These are phyloP conservation scores for Agriopis aurantiaria DNA, from an alignment of 2,888 invertebrate genomes.

Conservation along the genomic window DNA sequence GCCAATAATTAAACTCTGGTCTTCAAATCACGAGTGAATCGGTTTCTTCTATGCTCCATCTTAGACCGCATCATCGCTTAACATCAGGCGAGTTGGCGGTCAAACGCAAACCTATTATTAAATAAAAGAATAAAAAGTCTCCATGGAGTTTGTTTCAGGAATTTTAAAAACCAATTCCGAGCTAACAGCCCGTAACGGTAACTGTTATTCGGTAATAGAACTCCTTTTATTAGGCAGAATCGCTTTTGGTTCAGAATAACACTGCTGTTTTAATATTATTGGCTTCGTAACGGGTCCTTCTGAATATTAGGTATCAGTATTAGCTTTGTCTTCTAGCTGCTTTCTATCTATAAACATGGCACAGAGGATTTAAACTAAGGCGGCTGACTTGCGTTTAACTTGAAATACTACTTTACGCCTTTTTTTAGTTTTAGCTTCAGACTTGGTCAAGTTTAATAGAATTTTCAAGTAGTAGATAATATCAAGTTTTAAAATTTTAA, in stretches of 20 bases:
- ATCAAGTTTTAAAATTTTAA: no score
- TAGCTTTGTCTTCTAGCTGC: constrained; percentile 2
- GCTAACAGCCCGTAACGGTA: constrained; percentile 25
- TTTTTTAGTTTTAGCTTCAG: no score
- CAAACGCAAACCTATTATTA: no score
- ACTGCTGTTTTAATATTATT: constrained; percentile 25
- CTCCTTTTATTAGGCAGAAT: constrained; percentile 24
- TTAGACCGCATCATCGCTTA: no score
- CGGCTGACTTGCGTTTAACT: not conserved
- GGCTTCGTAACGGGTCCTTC: not conserved
- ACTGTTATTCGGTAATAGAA: constrained; percentile 33
- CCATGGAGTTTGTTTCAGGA: constrained; percentile 8
- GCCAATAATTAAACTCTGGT: no score
- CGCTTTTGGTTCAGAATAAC: constrained; percentile 25
- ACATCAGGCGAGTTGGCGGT: no score
- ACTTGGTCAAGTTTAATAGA: no score
- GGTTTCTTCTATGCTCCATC: no score
- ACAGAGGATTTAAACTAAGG: no score
- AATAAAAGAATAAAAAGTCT: not conserved
- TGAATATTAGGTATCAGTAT: constrained; percentile 16
- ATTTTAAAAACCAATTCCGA: constrained; percentile 30
- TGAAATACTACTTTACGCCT: not conserved
- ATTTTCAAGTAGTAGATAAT: no score
- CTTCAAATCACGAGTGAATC: no score
- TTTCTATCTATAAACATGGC: not conserved